Evolutionary conservation across 2,888 invertebrate species (phyloP), one percentile per base, ranked within the genome.

Genomic region (Oscheius myriophilus): DNA sequence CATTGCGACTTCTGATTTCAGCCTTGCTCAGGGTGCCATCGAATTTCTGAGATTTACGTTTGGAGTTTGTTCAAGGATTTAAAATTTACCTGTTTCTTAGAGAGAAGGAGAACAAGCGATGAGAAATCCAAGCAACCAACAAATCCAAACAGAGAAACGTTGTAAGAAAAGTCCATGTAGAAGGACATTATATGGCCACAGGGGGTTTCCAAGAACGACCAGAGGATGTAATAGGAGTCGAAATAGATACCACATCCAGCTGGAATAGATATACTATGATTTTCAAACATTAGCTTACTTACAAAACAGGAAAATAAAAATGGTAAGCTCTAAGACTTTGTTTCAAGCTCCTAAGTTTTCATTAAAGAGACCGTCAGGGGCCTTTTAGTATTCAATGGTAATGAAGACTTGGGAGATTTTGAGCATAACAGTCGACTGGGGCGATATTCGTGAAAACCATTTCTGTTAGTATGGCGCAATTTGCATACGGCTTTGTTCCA

Each of bases 191-290:
- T 46, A 46, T 18, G 16, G 14, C 57, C 66, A 39, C 66, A 66
- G 3, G 25, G 6, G 3, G 49, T 57, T 11, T 46, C 49, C 14
- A 57, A 43, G 46, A 66, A 66, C 9, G 53, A 33, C 66, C 66
- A 66, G 9, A 66, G 49, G 41, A 21, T 26, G 41, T 23, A 41
- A 16, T 18, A 21, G 1, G 57, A 4, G 18, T 66, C 49, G 41
- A 66, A 66, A 42, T 57, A 66, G 66, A 66, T 57, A 12, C 42
- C 45, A 33, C 66, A 66, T 3, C 39, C 49, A 7, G 55, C 66
- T 66, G 55, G 39, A 55, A 55, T 23, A 25, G n/a, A 23, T 6
- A 33, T n/a, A n/a, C n/a, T n/a, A n/a, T n/a, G n/a, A n/a, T n/a
- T n/a, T n/a, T n/a, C n/a, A n/a, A n/a, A n/a, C n/a, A n/a, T n/a